Conservation (phyloP, 2,113 vertebrate genomes). For the Bungarus multicinctus region DNA sequence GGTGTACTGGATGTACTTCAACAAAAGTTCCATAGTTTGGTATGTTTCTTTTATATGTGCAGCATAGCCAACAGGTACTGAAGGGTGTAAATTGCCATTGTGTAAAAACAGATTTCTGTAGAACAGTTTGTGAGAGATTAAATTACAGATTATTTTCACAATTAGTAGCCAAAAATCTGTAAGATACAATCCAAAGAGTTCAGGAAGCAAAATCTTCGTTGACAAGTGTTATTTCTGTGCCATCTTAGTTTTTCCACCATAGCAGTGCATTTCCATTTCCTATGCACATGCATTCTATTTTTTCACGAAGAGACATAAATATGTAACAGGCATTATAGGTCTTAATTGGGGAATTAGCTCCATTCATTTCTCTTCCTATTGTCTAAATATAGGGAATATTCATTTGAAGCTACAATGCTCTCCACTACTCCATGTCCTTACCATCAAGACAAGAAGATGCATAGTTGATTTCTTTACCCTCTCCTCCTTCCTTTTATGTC, state of each 20-base stretch:
- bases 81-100: not conserved
- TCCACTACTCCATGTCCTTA: not conserved
- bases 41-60: not conserved
- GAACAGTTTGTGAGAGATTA: not conserved
- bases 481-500: not conserved
- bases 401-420: not conserved
- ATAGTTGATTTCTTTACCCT: not conserved
- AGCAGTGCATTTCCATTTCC: not conserved
- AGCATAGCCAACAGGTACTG: not conserved
- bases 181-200: not conserved
- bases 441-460: not conserved
- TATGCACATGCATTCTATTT: not conserved
- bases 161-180: not conserved
- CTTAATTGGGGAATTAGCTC: too few relatives aligned
- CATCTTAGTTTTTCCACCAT: not conserved
- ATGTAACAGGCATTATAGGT: not conserved
- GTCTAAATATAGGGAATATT: not conserved
- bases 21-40: not conserved
- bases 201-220: not conserved
- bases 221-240: not conserved
- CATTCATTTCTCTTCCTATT: not conserved
- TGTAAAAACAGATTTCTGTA: not conserved
- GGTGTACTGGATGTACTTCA: not conserved
- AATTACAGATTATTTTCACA: not conserved
- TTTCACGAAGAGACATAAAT: not conserved